Evolutionary conservation across 2,888 invertebrate genomes (phyloP).

Genomic region (Pardosa pseudoannulata): DNA sequence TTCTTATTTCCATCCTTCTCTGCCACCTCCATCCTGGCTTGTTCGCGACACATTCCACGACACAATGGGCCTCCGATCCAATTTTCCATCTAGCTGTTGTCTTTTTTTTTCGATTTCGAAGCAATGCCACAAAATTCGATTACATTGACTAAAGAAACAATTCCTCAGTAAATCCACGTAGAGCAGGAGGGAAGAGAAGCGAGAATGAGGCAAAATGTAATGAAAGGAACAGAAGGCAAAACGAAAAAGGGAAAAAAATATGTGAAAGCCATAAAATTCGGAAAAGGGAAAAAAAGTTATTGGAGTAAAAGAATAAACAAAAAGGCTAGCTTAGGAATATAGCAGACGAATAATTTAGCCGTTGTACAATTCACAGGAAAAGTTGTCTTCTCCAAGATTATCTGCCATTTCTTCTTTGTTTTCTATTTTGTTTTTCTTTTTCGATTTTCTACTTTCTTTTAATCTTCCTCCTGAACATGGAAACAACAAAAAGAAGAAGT

Average conservation of each 20-base stretch:
- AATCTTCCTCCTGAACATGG: neutral
- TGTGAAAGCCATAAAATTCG: neutral
- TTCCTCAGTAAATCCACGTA: neutral
- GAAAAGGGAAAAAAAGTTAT: neutral
- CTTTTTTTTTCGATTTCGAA: constrained; percentile 13
- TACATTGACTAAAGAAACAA: neutral
- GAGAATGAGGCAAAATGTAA: neutral
- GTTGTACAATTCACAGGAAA: neutral
- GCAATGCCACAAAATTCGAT: constrained; percentile 2
- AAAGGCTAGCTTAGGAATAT: neutral
- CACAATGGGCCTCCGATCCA: neutral
- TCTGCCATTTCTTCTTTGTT: neutral
- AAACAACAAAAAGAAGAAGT: neutral
- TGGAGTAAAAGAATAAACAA: neutral
- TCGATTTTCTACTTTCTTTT: neutral
- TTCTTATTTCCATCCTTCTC: neutral
- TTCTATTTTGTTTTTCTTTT: neutral
- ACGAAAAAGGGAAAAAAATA: neutral
- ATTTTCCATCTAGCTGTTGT: neutral
- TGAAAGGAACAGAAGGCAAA: neutral
- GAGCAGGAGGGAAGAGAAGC: neutral
- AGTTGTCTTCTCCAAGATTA: constrained; percentile 4
- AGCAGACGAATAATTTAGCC: neutral
- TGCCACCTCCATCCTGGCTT: no score
- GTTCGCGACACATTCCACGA: no score